A percentile compares a stretch with the other conserved stretches of the same genome.
Evolutionary conservation across 2,797 vertebrate species (phyloP).

Genomic region (Paratrypauchen microcephalus): DNA sequence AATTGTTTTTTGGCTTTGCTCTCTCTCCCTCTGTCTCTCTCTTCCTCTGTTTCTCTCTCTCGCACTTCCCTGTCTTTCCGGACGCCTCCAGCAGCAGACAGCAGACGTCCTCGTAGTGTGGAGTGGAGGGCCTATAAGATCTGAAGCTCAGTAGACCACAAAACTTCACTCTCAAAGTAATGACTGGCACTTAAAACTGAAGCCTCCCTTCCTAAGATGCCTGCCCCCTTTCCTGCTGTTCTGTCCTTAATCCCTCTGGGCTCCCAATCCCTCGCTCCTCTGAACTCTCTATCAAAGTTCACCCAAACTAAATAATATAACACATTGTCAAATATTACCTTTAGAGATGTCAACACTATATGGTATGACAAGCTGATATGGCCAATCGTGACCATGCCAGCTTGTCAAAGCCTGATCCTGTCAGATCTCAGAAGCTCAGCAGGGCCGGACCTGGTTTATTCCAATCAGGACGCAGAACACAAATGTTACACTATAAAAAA

Average conservation of each 20-base stretch:
- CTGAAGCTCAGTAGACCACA: conserved; percentile 62
- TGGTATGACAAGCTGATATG: no score
- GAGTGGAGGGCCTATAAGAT: conserved; percentile 73
- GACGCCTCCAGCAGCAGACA: conserved; percentile 56
- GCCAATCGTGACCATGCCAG: no score
- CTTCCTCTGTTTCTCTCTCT: conserved; percentile 18
- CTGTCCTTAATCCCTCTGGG: conserved; percentile 3
- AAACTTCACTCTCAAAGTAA: conserved; percentile 63
- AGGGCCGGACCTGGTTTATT: no score
- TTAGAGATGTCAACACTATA: no score
- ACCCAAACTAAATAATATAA: conserved; percentile 2
- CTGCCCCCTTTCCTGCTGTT: neutral
- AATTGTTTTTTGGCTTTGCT: conserved; percentile 8
- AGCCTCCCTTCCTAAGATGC: conserved; percentile 18
- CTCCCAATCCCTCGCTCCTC: neutral
- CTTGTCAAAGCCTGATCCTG: no score
- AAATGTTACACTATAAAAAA: no score
- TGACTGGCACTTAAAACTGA: conserved; percentile 33
- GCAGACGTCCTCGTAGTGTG: conserved; percentile 61
- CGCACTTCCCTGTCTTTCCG: conserved; percentile 31
- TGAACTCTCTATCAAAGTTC: neutral
- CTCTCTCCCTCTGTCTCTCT: conserved; percentile 21
- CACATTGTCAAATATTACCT: no score
- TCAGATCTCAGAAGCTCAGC: no score
- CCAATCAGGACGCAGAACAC: no score